Base-by-base conservation (phyloP, 1,140 invertebrate genomes). In the Notospermus geniculatus region DNA sequence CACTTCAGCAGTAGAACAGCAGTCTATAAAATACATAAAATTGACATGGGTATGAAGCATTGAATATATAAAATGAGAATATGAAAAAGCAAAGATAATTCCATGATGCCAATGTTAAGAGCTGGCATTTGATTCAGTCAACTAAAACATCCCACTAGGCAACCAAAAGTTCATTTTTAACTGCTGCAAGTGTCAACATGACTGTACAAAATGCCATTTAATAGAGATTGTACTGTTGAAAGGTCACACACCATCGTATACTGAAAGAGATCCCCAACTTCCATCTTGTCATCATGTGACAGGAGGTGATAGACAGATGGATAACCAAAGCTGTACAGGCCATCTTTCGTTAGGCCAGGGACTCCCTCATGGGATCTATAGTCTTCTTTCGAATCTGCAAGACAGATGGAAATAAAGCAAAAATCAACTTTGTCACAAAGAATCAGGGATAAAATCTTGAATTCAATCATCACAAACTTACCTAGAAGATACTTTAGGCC, bases 191-290 rank as follows among this genome's bases (percentile, higher is more conserved):
- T n/a, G n/a, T n/a, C n/a, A n/a, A n/a, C n/a, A n/a, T n/a, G n/a
- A n/a, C n/a, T n/a, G n/a, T n/a, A n/a, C n/a, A n/a, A n/a, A n/a
- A n/a, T n/a, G n/a, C n/a, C n/a, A n/a, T n/a, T n/a, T n/a, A n/a
- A n/a, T n/a, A n/a, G n/a, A n/a, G n/a, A n/a, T n/a, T n/a, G n/a
- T n/a, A n/a, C n/a, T n/a, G 15, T 36, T 36, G n/a, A 55, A 2
- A 27, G 32, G 11, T 23, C 46, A 76, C 80, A 82, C 71, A 89
- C 88, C 79, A 88, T 66, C 28, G 86, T 80, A 79, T 89, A 89
- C 67, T 88, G 86, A 73, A 85, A 84, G 43, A 86, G 77, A 67
- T 89, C 87, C 23, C 83, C 82, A n/a, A 80, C 75, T 23, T 80
- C 74, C 77, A 88, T 86, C 45, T 85, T 82, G 17, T 84, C 80